Base-by-base conservation (phyloP, 2,888 invertebrate genomes). In the Dusona sp. region DNA sequence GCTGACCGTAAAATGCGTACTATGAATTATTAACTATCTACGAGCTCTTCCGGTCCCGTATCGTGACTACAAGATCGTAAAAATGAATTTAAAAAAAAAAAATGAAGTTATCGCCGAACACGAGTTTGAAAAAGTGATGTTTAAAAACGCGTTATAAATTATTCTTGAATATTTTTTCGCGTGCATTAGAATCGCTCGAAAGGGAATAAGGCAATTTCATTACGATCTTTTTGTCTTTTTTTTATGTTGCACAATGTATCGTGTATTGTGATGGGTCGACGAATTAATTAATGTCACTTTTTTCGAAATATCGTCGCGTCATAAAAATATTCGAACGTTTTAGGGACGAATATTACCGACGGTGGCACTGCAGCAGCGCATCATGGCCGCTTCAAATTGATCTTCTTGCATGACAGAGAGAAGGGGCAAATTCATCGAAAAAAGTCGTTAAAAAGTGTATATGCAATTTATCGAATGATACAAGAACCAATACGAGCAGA, bases 31-130 rank as follows among this genome's bases (percentile, higher is more conserved):
- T 36, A 65, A 64, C 25, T 45, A 70, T 67, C 48, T 67, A 72
- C 61, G 38, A n/a, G 65, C 45, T 33, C 65, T 83, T 83, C 77
- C 74, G 68, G 70, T 79, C 13, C 9, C n/a, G 1, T 13, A 16
- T 29, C 68, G 22, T 42, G 36, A 36, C 19, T 13, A 3, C 25
- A 25, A 42, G 22, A 11, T 38, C 68, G 42, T 68, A 68, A 68
- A 68, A 42, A 1, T 13, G 29, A 16, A 29, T 25, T 3, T 1
- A 22, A 61, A 68, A 68, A 6, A 68, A 68, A 45, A 11, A 13
- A 3, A n/a, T n/a, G n/a, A n/a, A n/a, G n/a, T n/a, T n/a, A n/a
- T 42, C 42, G 38, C 9, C 22, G 9, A 33, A 38, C 1, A 42
- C 22, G 67, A 29, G 42, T 25, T 25, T 57, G 42, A 54, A 61